These are phyloP conservation scores for Candoia aspera DNA, from an alignment of 2,113 vertebrate genomes.

Conservation along the genomic window DNA sequence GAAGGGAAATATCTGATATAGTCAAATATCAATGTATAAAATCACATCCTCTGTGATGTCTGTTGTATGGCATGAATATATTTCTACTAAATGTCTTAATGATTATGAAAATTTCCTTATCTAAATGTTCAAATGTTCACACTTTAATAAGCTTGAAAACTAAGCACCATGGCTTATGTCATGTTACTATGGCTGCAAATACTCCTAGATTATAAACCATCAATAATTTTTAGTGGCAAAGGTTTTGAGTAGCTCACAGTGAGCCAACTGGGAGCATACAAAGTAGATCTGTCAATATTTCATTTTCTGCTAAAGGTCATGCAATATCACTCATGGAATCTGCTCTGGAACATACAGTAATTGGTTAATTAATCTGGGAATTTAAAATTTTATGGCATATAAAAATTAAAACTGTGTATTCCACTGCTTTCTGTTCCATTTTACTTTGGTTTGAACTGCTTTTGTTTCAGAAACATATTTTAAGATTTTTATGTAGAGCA, in stretches of 20 bases:
- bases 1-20: not conserved
- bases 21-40: not conserved
- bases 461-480: not conserved
- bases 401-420: not conserved
- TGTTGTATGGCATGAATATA: not conserved
- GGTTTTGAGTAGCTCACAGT: conserved; percentile 57
- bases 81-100: not conserved
- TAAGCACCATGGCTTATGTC: conserved; percentile 55
- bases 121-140: conserved; percentile 26
- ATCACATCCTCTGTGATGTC: not conserved
- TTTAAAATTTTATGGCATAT: not conserved
- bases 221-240: conserved; percentile 55
- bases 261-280: conserved; percentile 50
- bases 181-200: conserved; percentile 53
- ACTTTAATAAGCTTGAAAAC: conserved; percentile 48
- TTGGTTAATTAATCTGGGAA: conserved; percentile 37
- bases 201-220: conserved; percentile 62
- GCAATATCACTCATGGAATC: conserved; percentile 42
- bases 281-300: conserved; percentile 53
- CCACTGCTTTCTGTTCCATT: not conserved
- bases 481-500: not conserved
- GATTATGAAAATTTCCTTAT: not conserved
- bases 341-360: conserved; percentile 53
- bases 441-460: not conserved
- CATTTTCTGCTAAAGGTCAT: conserved; percentile 34